Conservation (phyloP, 2,797 vertebrate genomes). For the Phylloscopus collybita region DNA sequence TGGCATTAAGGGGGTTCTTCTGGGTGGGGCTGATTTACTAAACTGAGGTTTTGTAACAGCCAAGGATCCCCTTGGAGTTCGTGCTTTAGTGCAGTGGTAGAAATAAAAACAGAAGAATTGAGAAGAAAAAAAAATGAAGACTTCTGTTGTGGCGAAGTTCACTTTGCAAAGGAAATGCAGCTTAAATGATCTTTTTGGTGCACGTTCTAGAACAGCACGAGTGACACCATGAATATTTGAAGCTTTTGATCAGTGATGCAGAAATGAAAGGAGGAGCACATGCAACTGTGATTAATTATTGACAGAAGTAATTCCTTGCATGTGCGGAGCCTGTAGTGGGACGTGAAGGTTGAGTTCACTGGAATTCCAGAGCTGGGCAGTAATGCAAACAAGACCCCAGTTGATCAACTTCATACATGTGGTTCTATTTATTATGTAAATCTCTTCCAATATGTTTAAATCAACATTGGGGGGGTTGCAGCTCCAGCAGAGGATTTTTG, state of each 20-base stretch:
- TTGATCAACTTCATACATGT: background rate
- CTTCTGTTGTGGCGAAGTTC: background rate
- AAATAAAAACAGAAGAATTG: background rate
- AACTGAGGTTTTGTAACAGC: background rate
- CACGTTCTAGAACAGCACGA: background rate
- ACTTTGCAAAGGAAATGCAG: background rate
- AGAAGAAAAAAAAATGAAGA: rapidly evolving
- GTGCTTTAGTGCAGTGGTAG: background rate
- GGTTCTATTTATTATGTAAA: slow-evolving; percentile 30
- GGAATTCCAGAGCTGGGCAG: background rate
- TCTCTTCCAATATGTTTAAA: background rate
- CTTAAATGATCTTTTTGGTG: background rate
- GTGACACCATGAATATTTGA: background rate
- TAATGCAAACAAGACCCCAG: slow-evolving; percentile 4
- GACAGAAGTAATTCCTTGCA: background rate
- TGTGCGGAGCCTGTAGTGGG: background rate
- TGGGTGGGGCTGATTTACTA: background rate
- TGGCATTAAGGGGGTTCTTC: background rate
- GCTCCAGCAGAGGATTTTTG: background rate
- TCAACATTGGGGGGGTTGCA: background rate
- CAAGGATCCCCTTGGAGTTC: background rate
- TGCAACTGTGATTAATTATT: slow-evolving; percentile 53
- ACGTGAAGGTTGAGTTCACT: slow-evolving; percentile 16
- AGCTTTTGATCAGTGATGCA: slow-evolving; percentile 39
- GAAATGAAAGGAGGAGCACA: slow-evolving; percentile 15